These are phyloP conservation scores for Fistularia commersonii DNA, from an alignment of 2,797 vertebrate species.

Conservation along the genomic window DNA sequence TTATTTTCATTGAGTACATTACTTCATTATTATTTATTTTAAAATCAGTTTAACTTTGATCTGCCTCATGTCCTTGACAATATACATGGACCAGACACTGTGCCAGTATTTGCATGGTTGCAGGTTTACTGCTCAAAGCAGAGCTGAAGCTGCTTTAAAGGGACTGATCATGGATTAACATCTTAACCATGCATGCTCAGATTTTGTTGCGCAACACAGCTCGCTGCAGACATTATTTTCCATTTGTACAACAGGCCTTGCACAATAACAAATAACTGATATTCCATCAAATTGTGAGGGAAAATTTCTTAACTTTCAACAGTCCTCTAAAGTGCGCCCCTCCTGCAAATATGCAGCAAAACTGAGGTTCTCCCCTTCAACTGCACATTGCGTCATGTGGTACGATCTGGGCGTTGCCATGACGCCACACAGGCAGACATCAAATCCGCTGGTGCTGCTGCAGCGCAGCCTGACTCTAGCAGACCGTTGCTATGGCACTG, in stretches of 20 bases:
- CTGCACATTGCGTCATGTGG: constrained; percentile 16
- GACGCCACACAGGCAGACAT: constrained; percentile 40
- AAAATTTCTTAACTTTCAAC: neutral
- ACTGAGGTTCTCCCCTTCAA: constrained; percentile 3
- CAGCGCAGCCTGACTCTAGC: constrained; percentile 16
- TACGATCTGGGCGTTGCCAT: constrained; percentile 47
- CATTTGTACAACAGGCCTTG: constrained; percentile 10
- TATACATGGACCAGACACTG: neutral
- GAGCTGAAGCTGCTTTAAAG: constrained; percentile 35
- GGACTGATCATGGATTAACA: constrained; percentile 46
- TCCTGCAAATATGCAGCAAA: neutral
- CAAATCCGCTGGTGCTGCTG: constrained; percentile 32
- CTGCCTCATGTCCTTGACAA: constrained; percentile 2
- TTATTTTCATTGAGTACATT: too few relatives aligned
- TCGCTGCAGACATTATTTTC: constrained; percentile 12
- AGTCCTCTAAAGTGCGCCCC: neutral
- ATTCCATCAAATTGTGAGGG: constrained; percentile 1
- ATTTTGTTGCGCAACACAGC: constrained; percentile 28
- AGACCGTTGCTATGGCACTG: constrained; percentile 46
- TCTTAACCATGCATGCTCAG: constrained; percentile 23
- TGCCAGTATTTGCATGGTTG: constrained; percentile 3
- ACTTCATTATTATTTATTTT: too few relatives aligned
- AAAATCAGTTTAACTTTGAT: too few relatives aligned
- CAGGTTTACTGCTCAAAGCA: constrained; percentile 10
- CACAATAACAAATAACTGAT: neutral